These are phyloP conservation scores for Heloderma charlesbogerti DNA, from an alignment of 2,113 vertebrate species.

Conservation along the genomic window DNA sequence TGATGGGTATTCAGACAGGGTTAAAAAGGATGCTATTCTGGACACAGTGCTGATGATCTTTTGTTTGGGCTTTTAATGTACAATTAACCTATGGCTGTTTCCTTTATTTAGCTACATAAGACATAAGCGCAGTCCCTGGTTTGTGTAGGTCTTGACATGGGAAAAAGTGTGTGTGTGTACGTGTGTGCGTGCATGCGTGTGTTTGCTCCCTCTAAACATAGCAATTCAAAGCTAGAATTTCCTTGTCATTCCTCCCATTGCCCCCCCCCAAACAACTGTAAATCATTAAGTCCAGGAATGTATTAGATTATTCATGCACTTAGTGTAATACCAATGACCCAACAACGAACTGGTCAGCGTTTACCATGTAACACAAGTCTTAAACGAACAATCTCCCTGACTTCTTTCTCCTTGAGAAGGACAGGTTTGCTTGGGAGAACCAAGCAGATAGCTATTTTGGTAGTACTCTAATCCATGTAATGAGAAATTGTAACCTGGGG, in stretches of 20 bases:
- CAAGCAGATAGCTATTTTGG: conserved; percentile 43
- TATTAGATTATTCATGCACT: background rate
- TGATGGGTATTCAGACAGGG: background rate
- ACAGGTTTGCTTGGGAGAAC: conserved; percentile 32
- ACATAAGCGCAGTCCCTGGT: fast-evolving
- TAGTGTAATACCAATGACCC: background rate
- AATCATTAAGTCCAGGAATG: conserved; percentile 34
- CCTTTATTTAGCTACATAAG: background rate
- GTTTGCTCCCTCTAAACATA: background rate
- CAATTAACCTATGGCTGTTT: background rate
- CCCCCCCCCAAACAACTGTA: conserved; percentile 25
- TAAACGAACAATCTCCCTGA: conserved; percentile 29
- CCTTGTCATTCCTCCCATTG: conserved; percentile 9
- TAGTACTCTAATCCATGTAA: conserved; percentile 62
- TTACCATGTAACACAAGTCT: conserved; percentile 50
- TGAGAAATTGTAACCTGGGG: conserved; percentile 63
- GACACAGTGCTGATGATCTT: background rate
- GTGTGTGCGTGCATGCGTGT: too few species aligned
- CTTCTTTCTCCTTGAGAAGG: conserved; percentile 55
- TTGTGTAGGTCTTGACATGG: background rate
- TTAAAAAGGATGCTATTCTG: background rate
- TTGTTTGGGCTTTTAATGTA: background rate
- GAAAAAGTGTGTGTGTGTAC: background rate
- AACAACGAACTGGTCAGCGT: conserved; percentile 4
- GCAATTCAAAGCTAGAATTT: conserved; percentile 29